A percentile compares a stretch with the other conserved stretches of the same genome.
phyloP scores from a whole-genome alignment of 2,888 invertebrate genomes.

The Ferrisia virgata region DNA sequence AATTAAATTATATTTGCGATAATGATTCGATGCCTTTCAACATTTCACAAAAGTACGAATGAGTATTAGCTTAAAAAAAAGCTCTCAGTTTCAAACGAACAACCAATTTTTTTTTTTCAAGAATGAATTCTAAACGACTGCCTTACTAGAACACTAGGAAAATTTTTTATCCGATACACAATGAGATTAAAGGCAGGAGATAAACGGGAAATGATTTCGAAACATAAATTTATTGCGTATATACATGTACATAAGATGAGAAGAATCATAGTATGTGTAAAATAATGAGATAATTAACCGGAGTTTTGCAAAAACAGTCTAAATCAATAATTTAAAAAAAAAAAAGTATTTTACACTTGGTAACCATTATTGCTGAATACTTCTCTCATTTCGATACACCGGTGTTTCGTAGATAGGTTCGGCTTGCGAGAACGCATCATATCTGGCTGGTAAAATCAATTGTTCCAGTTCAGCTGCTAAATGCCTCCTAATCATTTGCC shows the following conservation, averaged over 20 bases:
- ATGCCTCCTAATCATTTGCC: slow-evolving; percentile 89
- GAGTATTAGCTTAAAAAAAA: neutral
- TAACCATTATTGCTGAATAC: slow-evolving; percentile 36
- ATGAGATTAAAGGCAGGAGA: neutral
- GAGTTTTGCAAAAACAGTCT: neutral
- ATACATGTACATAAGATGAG: neutral
- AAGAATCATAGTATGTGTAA: neutral
- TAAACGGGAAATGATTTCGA: neutral
- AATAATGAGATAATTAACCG: neutral
- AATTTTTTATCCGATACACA: neutral
- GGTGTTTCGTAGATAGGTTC: slow-evolving; percentile 45
- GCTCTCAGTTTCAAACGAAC: neutral
- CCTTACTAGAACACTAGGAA: neutral
- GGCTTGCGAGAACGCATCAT: slow-evolving; percentile 51
- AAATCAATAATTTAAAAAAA: slow-evolving; percentile 6
- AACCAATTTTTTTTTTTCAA: neutral
- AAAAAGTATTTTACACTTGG: neutral
- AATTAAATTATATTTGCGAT: too few relatives aligned
- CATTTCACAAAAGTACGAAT: neutral
- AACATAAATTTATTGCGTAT: neutral
- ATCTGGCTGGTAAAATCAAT: slow-evolving; percentile 89
- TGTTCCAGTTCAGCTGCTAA: slow-evolving; percentile 87
- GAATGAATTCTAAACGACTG: neutral
- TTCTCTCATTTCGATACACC: slow-evolving; percentile 39
- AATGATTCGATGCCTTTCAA: neutral